A percentile compares a stretch with the other conserved stretches of the same genome.
Evolutionary conservation across 2,113 vertebrate species (phyloP).

Genomic region (Gadus chalcogrammus): DNA sequence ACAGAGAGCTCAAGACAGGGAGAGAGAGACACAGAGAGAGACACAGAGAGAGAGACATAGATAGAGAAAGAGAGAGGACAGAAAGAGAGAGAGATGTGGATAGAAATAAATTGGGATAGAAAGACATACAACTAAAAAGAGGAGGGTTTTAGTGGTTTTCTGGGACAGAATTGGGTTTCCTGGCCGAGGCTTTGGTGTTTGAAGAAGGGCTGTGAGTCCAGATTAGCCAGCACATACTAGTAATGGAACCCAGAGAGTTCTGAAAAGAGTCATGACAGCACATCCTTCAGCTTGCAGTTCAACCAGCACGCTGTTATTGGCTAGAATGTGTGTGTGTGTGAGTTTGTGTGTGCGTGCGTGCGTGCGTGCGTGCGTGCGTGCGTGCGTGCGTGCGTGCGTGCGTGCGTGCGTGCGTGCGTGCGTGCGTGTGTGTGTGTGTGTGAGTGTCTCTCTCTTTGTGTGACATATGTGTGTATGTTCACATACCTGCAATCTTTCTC

Average conservation of each 20-base stretch:
- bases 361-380: constrained; percentile 1
- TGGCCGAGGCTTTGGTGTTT: not conserved
- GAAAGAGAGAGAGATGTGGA: no score
- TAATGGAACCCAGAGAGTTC: not conserved
- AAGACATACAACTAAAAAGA: no score
- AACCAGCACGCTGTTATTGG: not conserved
- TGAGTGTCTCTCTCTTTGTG: not conserved
- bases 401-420: not conserved
- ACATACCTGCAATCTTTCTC: no score
- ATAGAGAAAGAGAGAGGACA: no score
- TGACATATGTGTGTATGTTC: no score
- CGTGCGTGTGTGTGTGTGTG: not conserved
- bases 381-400: not conserved
- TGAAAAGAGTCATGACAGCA: not conserved
- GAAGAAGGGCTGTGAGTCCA: not conserved
- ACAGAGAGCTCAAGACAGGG: no score
- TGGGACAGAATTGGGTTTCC: constrained; percentile 1
- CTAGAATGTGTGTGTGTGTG: constrained; percentile 12
- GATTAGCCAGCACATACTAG: not conserved
- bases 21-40: no score
- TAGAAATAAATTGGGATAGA: no score
- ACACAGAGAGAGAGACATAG: no score
- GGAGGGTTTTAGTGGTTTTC: not conserved
- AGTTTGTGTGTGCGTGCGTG: constrained; percentile 10
- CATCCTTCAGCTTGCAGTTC: not conserved